Base-by-base conservation (phyloP, 2,888 invertebrate species). In the Furcula furcula region DNA sequence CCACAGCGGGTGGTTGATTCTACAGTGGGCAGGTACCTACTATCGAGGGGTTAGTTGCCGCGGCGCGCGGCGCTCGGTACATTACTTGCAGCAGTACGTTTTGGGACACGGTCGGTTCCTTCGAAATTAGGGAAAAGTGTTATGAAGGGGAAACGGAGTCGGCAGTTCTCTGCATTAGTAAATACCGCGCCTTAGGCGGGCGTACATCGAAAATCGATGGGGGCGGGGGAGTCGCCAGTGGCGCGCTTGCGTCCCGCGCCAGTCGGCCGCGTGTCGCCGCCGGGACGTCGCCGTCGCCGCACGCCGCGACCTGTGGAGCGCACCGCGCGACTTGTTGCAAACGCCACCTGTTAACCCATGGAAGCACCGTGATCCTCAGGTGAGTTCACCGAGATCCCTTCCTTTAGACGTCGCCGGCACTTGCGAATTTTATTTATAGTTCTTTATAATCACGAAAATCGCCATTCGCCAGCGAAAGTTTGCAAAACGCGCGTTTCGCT, bases 271-370 rank as follows among this genome's bases (percentile, higher is more conserved):
- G 80, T 81, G 80, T 78, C 65, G 67, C 58, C 54, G 65, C 40
- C 62, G 53, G 64, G 61, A 76, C 73, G 76, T 65, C 70, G 76
- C 63, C 67, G 68, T 56, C 62, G 73, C 68, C 75, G 76, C 76
- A 75, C 77, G 78, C 68, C 65, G 66, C 69, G 67, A 71, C 72
- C 70, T 66, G 70, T 66, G 55, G 65, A 60, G 58, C 61, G 55
- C 59, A 47, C 58, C 43, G 61, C 69, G 59, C 60, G 76, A 85
- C 85, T 82, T 85, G 84, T 86, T 86, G 86, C 80, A 56, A 76
- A 64, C 67, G 63, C 76, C 84, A 85, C 83, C 85, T 85, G 81
- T 81, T 81, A 79, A 77, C 83, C 65, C 68, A 84, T 83, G 85
- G 81, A 71, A 69, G 65, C 66, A 55, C 69, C 76, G 69, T 79